phyloP scores from a whole-genome alignment of 2,113 vertebrate species.

The Stictonetta naevosa region DNA sequence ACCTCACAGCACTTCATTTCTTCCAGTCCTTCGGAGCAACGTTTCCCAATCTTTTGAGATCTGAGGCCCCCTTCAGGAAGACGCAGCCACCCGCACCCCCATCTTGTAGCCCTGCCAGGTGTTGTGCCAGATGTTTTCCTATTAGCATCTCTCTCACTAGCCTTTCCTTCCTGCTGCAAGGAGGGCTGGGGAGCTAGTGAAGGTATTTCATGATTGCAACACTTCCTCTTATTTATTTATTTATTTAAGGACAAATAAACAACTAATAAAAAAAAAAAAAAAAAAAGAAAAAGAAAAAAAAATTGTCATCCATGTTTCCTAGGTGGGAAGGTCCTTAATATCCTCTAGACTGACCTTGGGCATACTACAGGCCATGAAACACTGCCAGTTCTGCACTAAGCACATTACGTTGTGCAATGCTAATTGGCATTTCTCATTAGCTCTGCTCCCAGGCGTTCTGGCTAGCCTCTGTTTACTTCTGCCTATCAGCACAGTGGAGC shows the following conservation, averaged over 20 bases:
- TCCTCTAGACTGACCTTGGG: background rate
- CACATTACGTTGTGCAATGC: background rate
- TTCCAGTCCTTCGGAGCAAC: background rate
- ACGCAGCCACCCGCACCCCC: background rate
- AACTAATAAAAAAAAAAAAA: background rate
- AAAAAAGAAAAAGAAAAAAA: background rate
- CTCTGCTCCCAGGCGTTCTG: background rate
- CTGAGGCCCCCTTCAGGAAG: background rate
- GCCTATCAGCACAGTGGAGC: background rate
- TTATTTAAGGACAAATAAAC: background rate
- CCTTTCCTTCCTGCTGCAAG: background rate
- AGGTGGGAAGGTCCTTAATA: background rate
- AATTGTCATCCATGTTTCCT: background rate
- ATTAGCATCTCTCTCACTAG: background rate
- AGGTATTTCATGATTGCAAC: background rate
- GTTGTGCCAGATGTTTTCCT: slow-evolving; percentile 3
- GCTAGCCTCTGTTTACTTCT: background rate
- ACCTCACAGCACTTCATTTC: background rate
- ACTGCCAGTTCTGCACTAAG: background rate
- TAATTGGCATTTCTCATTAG: background rate
- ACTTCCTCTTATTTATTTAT: background rate
- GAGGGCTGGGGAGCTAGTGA: background rate
- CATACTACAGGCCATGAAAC: background rate
- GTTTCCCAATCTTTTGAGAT: background rate
- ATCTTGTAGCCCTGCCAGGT: background rate